These are phyloP conservation scores for Liparis tanakae DNA, from an alignment of 2,797 vertebrate genomes.

Conservation along the genomic window DNA sequence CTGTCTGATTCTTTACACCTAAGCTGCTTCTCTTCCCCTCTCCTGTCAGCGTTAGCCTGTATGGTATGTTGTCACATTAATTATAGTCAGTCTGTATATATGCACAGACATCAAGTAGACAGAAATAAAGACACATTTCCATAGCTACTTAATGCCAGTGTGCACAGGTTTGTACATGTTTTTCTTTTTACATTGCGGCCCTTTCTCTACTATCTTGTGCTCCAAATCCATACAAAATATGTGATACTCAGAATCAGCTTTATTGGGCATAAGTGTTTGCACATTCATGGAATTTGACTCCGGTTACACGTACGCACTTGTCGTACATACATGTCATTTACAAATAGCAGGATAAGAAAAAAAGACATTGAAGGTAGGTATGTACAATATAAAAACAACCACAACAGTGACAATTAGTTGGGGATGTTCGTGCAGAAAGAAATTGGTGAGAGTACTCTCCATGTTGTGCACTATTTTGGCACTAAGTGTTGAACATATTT, in stretches of 20 bases:
- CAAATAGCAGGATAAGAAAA: no score
- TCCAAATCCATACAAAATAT: background rate
- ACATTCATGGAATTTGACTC: no score
- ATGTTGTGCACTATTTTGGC: background rate
- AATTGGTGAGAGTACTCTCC: background rate
- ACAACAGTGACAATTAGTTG: no score
- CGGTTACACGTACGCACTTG: no score
- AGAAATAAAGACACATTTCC: constrained; percentile 14
- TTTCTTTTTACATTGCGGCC: background rate
- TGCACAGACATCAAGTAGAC: constrained; percentile 16
- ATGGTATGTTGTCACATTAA: constrained; percentile 29
- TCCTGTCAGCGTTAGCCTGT: constrained; percentile 24
- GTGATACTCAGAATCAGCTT: background rate
- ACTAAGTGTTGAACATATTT: background rate
- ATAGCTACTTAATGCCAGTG: background rate
- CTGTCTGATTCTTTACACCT: constrained; percentile 15
- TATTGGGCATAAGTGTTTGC: no score
- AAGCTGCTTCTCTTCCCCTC: constrained; percentile 18
- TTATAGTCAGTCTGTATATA: constrained; percentile 19
- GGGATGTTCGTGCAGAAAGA: no score
- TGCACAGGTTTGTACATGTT: background rate
- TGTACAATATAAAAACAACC: no score
- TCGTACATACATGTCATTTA: no score
- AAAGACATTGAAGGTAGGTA: no score
- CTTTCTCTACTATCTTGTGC: background rate